Evolutionary conservation across 2,888 invertebrate genomes (phyloP), one percentile per base, ranked within the genome.

Genomic region (Colletes collaris): DNA sequence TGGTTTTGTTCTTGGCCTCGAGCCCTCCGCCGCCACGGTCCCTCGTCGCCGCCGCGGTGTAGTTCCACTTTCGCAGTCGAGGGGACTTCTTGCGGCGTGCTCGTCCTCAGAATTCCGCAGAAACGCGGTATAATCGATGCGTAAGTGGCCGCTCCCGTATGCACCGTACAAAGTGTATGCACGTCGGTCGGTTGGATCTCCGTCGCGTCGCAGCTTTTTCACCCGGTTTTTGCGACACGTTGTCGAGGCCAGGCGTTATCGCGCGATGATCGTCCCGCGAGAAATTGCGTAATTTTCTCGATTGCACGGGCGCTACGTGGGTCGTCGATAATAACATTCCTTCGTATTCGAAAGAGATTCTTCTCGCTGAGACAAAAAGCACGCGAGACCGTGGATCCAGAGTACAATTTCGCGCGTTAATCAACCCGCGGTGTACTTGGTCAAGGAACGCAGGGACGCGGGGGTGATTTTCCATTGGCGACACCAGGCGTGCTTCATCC

Each of bases 401-500:
- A 35, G 56, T 49, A 58, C 46, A 56, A 67, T 67, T 67, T 67
- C 67, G 67, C 74, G 67, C 64, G 79, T 79, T 82, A 83, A 82
- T 82, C 84, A 83, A 83, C 62, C 80, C 76, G 76, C 80, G 71
- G 68, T 59, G 67, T 52, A 56, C 64, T 50, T 59, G 56, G 40
- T 40, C 59, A 77, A 80, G 56, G 55, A n/a, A 10, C 56, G 2
- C 35, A 35, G 27, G 58, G 40, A 10, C 35, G 16, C 27, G 35
- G 53, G 59, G 40, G 65, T 53, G 72, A 40, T 73, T 81, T 73
- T 74, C 76, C 76, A 78, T 81, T 58, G 65, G 70, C 73, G 72
- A 80, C 83, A 76, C 68, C 68, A 66, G 69, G 52, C 78, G 83
- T 63, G 82, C 66, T 77, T 77, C 73, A 49, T 76, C 76, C 70